Conservation (phyloP, 1,140 invertebrate genomes). For the Fopius arisanus region DNA sequence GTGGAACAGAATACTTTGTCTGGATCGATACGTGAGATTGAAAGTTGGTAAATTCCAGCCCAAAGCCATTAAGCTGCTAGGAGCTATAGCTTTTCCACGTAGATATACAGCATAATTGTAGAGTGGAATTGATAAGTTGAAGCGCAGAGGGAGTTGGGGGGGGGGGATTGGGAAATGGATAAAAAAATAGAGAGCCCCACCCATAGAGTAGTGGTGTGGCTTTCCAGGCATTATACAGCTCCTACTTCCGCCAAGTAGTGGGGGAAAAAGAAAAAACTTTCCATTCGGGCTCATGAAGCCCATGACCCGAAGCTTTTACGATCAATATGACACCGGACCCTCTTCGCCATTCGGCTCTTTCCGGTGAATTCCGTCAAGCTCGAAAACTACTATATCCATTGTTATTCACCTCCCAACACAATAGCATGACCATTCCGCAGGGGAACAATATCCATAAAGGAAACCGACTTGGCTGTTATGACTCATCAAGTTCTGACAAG, state of each 20-base stretch:
- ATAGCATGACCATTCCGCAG: neutral
- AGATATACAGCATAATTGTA: slow-evolving; percentile 3
- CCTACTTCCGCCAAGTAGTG: neutral
- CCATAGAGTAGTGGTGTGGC: too few relatives aligned
- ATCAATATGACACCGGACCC: slow-evolving; percentile 12
- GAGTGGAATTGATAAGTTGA: neutral
- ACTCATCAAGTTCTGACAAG: neutral
- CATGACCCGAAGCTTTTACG: slow-evolving; percentile 3
- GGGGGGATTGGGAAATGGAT: neutral
- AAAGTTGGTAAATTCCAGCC: slow-evolving; percentile 14
- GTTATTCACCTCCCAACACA: slow-evolving; percentile 13
- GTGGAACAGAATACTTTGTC: neutral
- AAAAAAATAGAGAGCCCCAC: neutral
- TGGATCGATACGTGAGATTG: slow-evolving; percentile 30
- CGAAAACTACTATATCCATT: slow-evolving; percentile 27
- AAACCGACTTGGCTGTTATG: neutral
- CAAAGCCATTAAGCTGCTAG: slow-evolving; percentile 29
- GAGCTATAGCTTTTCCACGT: neutral
- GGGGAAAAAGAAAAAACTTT: neutral
- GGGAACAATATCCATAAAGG: neutral
- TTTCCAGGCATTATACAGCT: neutral
- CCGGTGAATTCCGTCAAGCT: slow-evolving; percentile 36
- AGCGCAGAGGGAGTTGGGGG: neutral
- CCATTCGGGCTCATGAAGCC: neutral
- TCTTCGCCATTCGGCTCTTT: slow-evolving; percentile 27